These are phyloP conservation scores for Drosophila micromelanica DNA, from an alignment of 1,140 invertebrate genomes.

Conservation along the genomic window DNA sequence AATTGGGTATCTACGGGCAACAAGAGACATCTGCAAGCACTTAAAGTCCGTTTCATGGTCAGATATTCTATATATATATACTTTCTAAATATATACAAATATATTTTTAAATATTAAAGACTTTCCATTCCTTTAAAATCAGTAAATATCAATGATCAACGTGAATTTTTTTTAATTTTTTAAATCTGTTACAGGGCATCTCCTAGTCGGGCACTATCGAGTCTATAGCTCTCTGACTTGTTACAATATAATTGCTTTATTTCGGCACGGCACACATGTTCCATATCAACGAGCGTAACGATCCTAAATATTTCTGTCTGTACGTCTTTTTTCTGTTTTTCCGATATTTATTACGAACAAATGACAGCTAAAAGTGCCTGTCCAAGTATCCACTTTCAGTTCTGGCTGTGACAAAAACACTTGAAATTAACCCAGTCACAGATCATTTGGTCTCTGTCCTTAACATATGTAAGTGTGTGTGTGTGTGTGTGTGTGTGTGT, in stretches of 20 bases:
- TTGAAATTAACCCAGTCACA: slow-evolving; percentile 40
- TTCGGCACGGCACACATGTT: slow-evolving; percentile 42
- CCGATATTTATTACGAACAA: slow-evolving; percentile 74
- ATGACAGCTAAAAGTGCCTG: slow-evolving; percentile 63
- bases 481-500: not conserved
- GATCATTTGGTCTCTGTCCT: too few species aligned
- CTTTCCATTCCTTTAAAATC: too few species aligned
- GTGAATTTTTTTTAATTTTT: too few species aligned
- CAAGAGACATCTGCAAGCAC: too few species aligned
- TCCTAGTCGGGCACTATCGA: not conserved
- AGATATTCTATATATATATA: too few species aligned
- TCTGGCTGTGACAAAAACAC: slow-evolving; percentile 20
- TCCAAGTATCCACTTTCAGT: slow-evolving; percentile 70
- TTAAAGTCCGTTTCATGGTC: too few species aligned
- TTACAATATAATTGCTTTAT: slow-evolving; percentile 68
- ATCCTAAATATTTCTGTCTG: slow-evolving; percentile 43
- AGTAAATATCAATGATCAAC: too few species aligned
- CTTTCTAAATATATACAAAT: too few species aligned
- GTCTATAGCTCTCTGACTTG: not conserved
- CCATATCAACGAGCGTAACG: slow-evolving; percentile 29
- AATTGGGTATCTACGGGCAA: too few species aligned
- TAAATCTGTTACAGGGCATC: too few species aligned
- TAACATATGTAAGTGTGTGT: not conserved
- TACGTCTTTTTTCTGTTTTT: not conserved
- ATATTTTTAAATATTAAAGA: too few species aligned